Evolutionary conservation across 2,113 vertebrate genomes (phyloP).

Genomic region (Scophthalmus maximus): DNA sequence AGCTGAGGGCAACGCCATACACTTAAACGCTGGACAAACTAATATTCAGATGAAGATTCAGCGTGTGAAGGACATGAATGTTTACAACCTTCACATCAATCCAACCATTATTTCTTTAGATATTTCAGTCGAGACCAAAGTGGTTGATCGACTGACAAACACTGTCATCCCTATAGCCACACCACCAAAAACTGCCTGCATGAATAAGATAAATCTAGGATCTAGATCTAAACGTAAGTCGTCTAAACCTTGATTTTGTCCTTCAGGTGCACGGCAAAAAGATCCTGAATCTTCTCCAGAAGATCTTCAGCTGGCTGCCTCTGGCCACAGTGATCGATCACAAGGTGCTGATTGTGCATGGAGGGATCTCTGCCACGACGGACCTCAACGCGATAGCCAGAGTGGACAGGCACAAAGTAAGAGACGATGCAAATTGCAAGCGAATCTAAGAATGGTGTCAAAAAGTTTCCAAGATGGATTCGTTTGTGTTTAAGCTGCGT

Average conservation of each 20-base stretch:
- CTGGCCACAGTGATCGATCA: conserved; percentile 91
- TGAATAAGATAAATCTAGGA: neutral
- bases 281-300: conserved; percentile 90
- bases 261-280: conserved; percentile 89
- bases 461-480: neutral
- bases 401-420: conserved; percentile 88
- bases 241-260: neutral
- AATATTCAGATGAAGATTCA: too few relatives aligned
- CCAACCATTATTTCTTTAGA: too few relatives aligned
- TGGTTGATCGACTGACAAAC: too few relatives aligned
- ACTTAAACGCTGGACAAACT: too few relatives aligned
- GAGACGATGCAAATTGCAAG: too few relatives aligned
- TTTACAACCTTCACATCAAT: too few relatives aligned
- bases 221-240: neutral
- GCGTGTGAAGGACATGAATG: too few relatives aligned
- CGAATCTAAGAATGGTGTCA: too few relatives aligned
- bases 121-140: too few relatives aligned
- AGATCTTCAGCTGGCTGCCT: conserved; percentile 93
- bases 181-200: neutral
- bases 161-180: too few relatives aligned
- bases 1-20: too few relatives aligned
- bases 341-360: conserved; percentile 91
- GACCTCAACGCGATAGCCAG: conserved; percentile 86
- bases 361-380: conserved; percentile 90
- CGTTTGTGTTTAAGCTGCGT: neutral